These are phyloP conservation scores for Mustela lutreola DNA, from an alignment of 2,113 vertebrate genomes.

Conservation along the genomic window DNA sequence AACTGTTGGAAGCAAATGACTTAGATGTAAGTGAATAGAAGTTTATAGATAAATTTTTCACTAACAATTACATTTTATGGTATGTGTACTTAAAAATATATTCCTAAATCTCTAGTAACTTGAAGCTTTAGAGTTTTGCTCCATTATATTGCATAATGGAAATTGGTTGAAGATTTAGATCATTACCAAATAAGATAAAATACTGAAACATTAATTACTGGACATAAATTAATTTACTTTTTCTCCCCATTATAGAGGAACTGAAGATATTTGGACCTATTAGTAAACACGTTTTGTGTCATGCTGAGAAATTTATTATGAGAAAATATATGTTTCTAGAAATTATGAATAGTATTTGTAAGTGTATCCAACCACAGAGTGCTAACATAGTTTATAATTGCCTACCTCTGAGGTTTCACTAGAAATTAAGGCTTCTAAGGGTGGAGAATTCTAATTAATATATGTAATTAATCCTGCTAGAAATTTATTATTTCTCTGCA, in stretches of 20 bases:
- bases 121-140: background rate
- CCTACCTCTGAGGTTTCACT: background rate
- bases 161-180: background rate
- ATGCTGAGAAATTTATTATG: background rate
- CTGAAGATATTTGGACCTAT: background rate
- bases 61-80: background rate
- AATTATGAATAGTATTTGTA: background rate
- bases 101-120: background rate
- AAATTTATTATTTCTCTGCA: background rate
- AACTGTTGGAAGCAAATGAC: background rate
- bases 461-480: background rate
- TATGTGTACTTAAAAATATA: background rate
- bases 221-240: background rate
- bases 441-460: background rate
- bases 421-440: background rate
- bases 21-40: background rate
- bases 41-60: background rate
- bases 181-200: background rate
- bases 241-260: background rate
- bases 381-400: background rate
- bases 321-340: background rate
- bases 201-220: background rate
- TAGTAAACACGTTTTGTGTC: background rate
- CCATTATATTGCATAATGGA: background rate
- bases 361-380: background rate